Base-by-base conservation (phyloP, 2,888 invertebrate genomes). In the Ophion ellenae region DNA sequence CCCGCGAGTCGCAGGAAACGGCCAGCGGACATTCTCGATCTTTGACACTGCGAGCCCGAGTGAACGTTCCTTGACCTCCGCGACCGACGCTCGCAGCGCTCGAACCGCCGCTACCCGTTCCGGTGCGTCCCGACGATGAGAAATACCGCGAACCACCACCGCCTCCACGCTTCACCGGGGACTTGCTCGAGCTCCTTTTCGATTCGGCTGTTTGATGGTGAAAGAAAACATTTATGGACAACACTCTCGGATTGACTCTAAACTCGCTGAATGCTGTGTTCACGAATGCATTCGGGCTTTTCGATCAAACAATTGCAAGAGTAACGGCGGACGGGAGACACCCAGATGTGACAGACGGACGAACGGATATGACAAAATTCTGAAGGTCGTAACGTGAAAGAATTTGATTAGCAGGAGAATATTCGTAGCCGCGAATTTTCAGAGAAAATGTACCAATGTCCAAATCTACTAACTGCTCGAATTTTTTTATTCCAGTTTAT, bases 21-120 rank as follows among this genome's bases (percentile, higher is more conserved):
- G 98, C 97, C 11, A 99, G 95, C 0, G 98, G 98, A 94, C 99
- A 98, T 86, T 96, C 95, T 71, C 97, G 95, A 90, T 98, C 97
- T 90, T 96, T 94, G 90, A 95, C 87, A 5, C 90, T 87, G 0
- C 92, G 92, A 28, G 88, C 86, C 80, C 92, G 90, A 59, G 89
- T 90, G 40, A 88, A 90, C 45, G 89, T 86, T 9, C 91, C 89
- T 81, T 92, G 93, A 28, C 88, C 88, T 20, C 91, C 88, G 81
- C 91, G 90, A 67, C 89, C 88, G 2, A 73, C 73, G 66, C 89
- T 88, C 53, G 84, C 77, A n/a, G 87, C 87, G 67, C 89, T 89
- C 28, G 85, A 82, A 73, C 88, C 88, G 75, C 89, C 89, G 63
- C 79, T 90, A 24, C 89, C 89, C 7, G 89, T 89, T 69, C 90